Evolutionary conservation across 2,797 vertebrate species (phyloP).

Genomic region (Pangasius sanitwongsei): DNA sequence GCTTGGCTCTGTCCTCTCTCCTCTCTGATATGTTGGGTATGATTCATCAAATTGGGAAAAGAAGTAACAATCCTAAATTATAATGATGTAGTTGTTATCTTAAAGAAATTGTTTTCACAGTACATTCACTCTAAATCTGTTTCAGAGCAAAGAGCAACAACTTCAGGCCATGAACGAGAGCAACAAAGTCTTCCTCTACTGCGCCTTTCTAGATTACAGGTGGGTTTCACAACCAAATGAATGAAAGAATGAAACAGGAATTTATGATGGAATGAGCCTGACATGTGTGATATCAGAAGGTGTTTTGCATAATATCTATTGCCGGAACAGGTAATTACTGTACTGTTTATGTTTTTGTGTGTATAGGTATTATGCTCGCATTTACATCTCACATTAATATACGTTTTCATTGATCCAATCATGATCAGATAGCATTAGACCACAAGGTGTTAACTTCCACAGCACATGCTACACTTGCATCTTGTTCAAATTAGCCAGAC

Average conservation of each 20-base stretch:
- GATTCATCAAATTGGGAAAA: conserved; percentile 4
- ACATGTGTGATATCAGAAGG: neutral
- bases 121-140: conserved; percentile 59
- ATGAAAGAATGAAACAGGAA: neutral
- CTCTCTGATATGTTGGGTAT: neutral
- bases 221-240: conserved; percentile 62
- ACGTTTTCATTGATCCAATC: too few relatives aligned
- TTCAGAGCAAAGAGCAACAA: conserved; percentile 83
- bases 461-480: neutral
- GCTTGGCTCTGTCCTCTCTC: neutral
- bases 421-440: neutral
- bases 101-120: conserved; percentile 28
- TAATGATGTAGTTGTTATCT: neutral
- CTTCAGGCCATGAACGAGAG: conserved; percentile 80
- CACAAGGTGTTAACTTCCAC: neutral
- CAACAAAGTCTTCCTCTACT: conserved; percentile 88
- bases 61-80: neutral
- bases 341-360: neutral
- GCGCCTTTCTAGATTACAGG: conserved; percentile 95
- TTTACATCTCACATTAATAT: neutral
- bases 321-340: neutral
- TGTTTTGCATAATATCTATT: neutral
- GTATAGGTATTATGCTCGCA: neutral
- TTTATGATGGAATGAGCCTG: neutral
- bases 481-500: neutral